phyloP scores from a whole-genome alignment of 2,888 invertebrate species.

The Cryptocephalus moraei region DNA sequence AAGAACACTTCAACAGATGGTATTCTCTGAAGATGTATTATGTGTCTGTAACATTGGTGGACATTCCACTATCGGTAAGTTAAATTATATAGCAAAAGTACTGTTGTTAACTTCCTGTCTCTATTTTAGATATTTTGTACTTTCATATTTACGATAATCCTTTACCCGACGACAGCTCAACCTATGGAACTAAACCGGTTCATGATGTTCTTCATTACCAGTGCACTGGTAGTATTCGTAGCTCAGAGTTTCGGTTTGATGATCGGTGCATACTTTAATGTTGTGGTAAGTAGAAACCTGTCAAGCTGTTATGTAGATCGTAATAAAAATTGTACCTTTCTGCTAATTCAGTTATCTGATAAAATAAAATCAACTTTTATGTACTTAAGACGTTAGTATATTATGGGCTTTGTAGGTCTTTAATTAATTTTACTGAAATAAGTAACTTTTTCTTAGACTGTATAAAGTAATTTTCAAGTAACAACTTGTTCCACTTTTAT shows the following conservation, averaged over 20 bases:
- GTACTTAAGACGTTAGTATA: too few relatives aligned
- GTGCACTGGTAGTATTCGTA: slow-evolving; percentile 73
- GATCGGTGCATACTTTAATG: slow-evolving; percentile 80
- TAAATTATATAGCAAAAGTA: neutral
- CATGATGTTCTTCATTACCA: slow-evolving; percentile 74
- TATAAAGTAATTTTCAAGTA: too few relatives aligned
- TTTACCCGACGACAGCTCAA: slow-evolving; percentile 86
- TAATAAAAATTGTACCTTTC: too few relatives aligned
- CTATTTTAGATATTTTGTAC: slow-evolving; percentile 53
- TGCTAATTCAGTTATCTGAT: too few relatives aligned
- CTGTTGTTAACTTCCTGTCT: neutral
- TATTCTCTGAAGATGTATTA: slow-evolving; percentile 78
- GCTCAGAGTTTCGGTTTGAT: slow-evolving; percentile 88
- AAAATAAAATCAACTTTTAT: too few relatives aligned
- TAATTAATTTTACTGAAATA: too few relatives aligned
- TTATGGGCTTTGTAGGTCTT: too few relatives aligned
- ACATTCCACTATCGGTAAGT: slow-evolving; percentile 68
- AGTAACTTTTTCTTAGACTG: too few relatives aligned
- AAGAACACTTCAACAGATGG: slow-evolving; percentile 85
- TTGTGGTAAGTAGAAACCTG: slow-evolving; percentile 54
- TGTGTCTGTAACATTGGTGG: slow-evolving; percentile 62
- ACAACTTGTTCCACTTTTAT: too few relatives aligned
- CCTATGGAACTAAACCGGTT: slow-evolving; percentile 72
- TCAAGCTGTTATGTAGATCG: too few relatives aligned
- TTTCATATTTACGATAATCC: slow-evolving; percentile 58